Base-by-base conservation (phyloP, 2,797 vertebrate species). In the Sorex maritimensis region DNA sequence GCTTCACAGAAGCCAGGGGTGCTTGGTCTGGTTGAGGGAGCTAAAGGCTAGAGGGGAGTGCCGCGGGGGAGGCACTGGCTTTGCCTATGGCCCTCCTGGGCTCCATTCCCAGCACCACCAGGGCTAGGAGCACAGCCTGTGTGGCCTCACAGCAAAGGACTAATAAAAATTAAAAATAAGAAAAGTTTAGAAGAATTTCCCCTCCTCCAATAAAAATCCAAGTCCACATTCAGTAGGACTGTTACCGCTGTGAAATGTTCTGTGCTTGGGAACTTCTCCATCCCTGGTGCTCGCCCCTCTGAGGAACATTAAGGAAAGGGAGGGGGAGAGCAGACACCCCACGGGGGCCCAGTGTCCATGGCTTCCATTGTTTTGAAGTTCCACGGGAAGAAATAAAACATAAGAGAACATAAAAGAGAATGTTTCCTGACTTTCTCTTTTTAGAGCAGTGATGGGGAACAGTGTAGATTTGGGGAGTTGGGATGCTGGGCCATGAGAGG, bases 201-300 rank as follows among this genome's bases (percentile, higher is more conserved):
- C 52, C 9, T 28, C 65, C n/a, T 6, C 67, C 28, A 10, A 49
- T 55, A 71, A 90, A 80, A 91, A 74, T 49, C 63, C 58, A 81
- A 3, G 10, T 28, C 21, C 41, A 15, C 68, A 30, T 71, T 79
- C 44, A 58, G 1, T n/a, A 12, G 6, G 63, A 38, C 8, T 83
- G 15, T 28, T 49, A 10, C 52, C 49, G 15, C 23, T 17, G 15
- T 55, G 52, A 67, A 89, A 69, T 61, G 7, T 71, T 28, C 81
- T 44, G 52, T 67, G 69, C 38, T 89, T 68, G 55, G 68, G 88
- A 95, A 80, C 65, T 72, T 92, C 88, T 61, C 55, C 90, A 63
- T 92, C 78, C 10, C 74, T 26, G 58, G 82, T 28, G 19, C 68
- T 26, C 52, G 80, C 41, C 7, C 41, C 41, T 63, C 0, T 67